Conservation (phyloP, 2,888 invertebrate species). For the Listrodromus nycthemerus region DNA sequence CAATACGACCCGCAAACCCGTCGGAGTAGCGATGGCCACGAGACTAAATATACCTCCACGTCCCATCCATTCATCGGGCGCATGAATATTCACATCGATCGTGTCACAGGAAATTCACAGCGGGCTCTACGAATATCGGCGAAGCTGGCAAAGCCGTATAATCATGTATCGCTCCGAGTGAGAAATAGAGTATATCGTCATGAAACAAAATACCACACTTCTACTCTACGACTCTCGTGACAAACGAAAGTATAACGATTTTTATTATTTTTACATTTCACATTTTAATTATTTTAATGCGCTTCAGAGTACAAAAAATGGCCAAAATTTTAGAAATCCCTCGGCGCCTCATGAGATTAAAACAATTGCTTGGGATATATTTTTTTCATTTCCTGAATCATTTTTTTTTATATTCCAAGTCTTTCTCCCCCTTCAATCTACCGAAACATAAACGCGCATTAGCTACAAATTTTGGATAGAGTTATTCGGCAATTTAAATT, state of each 20-base stretch:
- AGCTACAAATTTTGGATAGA: no score
- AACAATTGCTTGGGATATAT: neutral
- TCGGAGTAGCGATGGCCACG: slow-evolving; percentile 61
- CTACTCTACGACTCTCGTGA: neutral
- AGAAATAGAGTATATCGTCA: neutral
- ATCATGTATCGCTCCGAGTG: neutral
- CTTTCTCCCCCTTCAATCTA: no score
- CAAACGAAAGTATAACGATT: neutral
- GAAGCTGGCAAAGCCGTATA: neutral
- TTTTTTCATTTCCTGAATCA: neutral
- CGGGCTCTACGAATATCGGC: neutral
- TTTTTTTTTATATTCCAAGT: no score
- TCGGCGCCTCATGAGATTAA: no score
- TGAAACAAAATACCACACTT: neutral
- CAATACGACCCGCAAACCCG: slow-evolving; percentile 53
- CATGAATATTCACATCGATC: slow-evolving; percentile 12
- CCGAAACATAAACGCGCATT: no score
- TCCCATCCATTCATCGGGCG: slow-evolving; percentile 35
- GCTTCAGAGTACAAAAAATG: neutral
- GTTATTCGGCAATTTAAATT: no score
- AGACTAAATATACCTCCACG: slow-evolving; percentile 25
- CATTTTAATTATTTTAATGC: neutral
- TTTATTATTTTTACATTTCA: neutral
- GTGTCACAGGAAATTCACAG: neutral
- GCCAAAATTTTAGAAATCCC: neutral